These are phyloP conservation scores for Notolabrus celidotus DNA, from an alignment of 2,797 vertebrate genomes.

Conservation along the genomic window DNA sequence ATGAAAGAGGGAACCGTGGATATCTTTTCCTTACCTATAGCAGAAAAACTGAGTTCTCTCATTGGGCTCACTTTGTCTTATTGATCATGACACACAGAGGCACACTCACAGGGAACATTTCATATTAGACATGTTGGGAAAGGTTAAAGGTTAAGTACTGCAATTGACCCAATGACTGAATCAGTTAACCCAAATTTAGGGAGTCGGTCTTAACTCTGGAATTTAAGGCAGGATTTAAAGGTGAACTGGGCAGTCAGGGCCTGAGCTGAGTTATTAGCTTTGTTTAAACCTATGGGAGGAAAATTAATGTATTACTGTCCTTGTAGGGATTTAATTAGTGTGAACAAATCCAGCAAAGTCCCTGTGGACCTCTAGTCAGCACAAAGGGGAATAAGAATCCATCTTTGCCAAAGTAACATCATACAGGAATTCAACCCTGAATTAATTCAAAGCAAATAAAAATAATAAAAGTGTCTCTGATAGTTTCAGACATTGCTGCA, in stretches of 20 bases:
- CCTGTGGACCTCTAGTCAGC: slow-evolving; percentile 6
- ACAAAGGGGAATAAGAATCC: slow-evolving; percentile 10
- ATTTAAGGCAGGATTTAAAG: slow-evolving; percentile 5
- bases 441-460: not conserved
- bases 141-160: slow-evolving; percentile 42
- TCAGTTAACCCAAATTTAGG: not conserved
- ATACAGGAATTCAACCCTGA: not conserved
- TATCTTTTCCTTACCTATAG: not conserved
- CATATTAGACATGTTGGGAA: slow-evolving; percentile 22
- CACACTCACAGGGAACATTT: not conserved
- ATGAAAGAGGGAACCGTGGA: not conserved
- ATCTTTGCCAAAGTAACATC: slow-evolving; percentile 8
- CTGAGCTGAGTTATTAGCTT: slow-evolving; percentile 27
- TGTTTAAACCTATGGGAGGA: slow-evolving; percentile 14
- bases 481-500: not conserved
- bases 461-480: not conserved
- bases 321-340: slow-evolving; percentile 36
- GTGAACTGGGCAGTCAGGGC: slow-evolving; percentile 16
- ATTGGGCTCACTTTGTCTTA: slow-evolving; percentile 27
- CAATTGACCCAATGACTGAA: slow-evolving; percentile 16
- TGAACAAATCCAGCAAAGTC: slow-evolving; percentile 16
- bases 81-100: slow-evolving; percentile 42
- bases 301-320: slow-evolving; percentile 18
- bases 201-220: not conserved
- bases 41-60: slow-evolving; percentile 20